phyloP scores from a whole-genome alignment of 2,888 invertebrate species.

The Prosopocoilus inquinatus region DNA sequence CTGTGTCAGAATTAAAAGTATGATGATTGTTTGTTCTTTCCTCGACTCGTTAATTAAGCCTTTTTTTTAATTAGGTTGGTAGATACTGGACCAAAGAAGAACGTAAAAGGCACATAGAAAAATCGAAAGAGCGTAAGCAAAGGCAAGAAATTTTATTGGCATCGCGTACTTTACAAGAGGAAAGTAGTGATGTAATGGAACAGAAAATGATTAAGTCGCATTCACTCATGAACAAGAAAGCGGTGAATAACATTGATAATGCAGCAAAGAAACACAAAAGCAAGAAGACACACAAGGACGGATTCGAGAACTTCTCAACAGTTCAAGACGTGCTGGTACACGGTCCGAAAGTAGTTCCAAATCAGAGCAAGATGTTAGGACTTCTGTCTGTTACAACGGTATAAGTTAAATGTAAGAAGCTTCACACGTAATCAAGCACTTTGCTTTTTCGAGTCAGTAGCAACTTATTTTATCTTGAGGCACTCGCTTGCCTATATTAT shows the following conservation, averaged over 20 bases:
- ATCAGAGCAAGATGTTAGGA: constrained; percentile 57
- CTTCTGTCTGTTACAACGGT: constrained; percentile 58
- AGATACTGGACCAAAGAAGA: constrained; percentile 77
- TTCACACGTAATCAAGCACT: neutral
- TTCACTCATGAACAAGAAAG: constrained; percentile 36
- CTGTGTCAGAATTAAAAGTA: constrained; percentile 72
- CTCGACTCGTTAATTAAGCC: neutral
- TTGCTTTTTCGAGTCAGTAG: constrained; percentile 3
- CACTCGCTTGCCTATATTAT: constrained; percentile 35
- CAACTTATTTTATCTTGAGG: constrained; percentile 10
- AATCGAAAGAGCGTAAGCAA: constrained; percentile 63
- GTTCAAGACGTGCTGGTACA: constrained; percentile 59
- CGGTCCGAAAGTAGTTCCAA: constrained; percentile 46
- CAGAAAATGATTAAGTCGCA: constrained; percentile 17
- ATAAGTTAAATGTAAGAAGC: constrained; percentile 36
- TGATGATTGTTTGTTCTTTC: constrained; percentile 1
- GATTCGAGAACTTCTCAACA: constrained; percentile 52
- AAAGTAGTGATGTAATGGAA: constrained; percentile 32
- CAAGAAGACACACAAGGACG: constrained; percentile 50
- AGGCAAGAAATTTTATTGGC: constrained; percentile 44
- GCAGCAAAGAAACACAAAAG: constrained; percentile 51
- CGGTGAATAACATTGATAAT: constrained; percentile 48
- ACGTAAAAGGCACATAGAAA: constrained; percentile 70
- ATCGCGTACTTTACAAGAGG: constrained; percentile 36
- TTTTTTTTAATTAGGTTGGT: constrained; percentile 52